Percentiles rank a stretch among this genome's conserved stretches.
Evolutionary conservation across 2,113 vertebrate genomes (phyloP).

Genomic region (Scolopax mira): DNA sequence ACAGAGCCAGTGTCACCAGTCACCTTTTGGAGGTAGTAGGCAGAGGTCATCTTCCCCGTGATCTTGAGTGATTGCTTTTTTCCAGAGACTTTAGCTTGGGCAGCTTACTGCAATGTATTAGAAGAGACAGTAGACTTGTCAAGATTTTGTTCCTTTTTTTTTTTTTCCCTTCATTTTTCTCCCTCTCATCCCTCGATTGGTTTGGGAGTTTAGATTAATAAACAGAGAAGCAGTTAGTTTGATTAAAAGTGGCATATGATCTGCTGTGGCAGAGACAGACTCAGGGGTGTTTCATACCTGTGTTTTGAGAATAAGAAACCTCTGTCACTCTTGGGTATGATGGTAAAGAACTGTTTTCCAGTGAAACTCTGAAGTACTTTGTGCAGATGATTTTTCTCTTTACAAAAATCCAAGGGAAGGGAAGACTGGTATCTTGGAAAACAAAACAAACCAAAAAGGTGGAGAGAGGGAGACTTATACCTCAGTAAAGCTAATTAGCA

Average conservation of each 20-base stretch:
- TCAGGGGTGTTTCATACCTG: neutral
- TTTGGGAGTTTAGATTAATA: constrained; percentile 20
- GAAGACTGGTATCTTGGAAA: neutral
- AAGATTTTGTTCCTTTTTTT: neutral
- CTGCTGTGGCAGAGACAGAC: neutral
- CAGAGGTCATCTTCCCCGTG: neutral
- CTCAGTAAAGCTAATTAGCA: neutral
- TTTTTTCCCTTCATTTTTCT: neutral
- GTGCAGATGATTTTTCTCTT: neutral
- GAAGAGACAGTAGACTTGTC: neutral
- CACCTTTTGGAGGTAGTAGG: neutral
- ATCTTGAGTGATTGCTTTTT: neutral
- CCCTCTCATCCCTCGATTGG: neutral
- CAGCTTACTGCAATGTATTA: neutral
- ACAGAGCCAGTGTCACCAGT: neutral
- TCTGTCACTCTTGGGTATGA: neutral
- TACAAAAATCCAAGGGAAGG: neutral
- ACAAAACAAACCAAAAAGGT: neutral
- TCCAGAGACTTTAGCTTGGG: neutral
- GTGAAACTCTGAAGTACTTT: neutral
- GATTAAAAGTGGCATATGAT: constrained; percentile 29
- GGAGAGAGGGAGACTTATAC: neutral
- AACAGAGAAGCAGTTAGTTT: constrained; percentile 20
- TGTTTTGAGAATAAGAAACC: constrained; percentile 16
- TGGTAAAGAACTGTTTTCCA: neutral